phyloP scores from a whole-genome alignment of 1,140 invertebrate genomes.

The Drosophila ananassae region DNA sequence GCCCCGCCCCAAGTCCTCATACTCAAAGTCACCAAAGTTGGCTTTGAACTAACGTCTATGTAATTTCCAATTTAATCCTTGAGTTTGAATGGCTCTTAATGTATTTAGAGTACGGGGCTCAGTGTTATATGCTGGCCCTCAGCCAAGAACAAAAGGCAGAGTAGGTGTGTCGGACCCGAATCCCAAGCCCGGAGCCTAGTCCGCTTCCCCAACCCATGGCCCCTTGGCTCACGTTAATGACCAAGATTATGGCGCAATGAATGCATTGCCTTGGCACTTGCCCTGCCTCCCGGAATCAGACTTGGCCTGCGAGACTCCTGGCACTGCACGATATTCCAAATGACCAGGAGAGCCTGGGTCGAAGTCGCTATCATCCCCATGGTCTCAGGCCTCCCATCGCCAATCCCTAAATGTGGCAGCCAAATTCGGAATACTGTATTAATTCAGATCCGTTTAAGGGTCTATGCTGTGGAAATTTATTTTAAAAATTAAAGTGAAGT shows the following conservation, averaged over 20 bases:
- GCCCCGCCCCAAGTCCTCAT: not conserved
- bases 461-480: conserved; percentile 6
- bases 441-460: conserved; percentile 64
- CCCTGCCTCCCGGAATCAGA: conserved; percentile 22
- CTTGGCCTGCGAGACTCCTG: conserved; percentile 14
- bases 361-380: not conserved
- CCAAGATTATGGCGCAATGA: conserved; percentile 80
- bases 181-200: not conserved
- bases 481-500: not conserved
- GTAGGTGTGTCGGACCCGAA: conserved; percentile 36
- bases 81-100: conserved; percentile 78
- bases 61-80: conserved; percentile 83
- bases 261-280: conserved; percentile 68
- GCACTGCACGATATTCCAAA: conserved; percentile 44
- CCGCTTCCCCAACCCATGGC: not conserved
- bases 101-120: conserved; percentile 57
- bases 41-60: conserved; percentile 73
- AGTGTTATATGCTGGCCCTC: conserved; percentile 50
- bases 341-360: conserved; percentile 30
- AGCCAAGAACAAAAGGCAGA: conserved; percentile 60
- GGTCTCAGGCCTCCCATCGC: conserved; percentile 16
- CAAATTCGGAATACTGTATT: conserved; percentile 63
- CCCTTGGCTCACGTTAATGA: conserved; percentile 65
- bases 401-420: conserved; percentile 40
- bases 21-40: conserved; percentile 54